Evolutionary conservation across 2,888 invertebrate genomes (phyloP).

Genomic region (Drosophila heteroneura): DNA sequence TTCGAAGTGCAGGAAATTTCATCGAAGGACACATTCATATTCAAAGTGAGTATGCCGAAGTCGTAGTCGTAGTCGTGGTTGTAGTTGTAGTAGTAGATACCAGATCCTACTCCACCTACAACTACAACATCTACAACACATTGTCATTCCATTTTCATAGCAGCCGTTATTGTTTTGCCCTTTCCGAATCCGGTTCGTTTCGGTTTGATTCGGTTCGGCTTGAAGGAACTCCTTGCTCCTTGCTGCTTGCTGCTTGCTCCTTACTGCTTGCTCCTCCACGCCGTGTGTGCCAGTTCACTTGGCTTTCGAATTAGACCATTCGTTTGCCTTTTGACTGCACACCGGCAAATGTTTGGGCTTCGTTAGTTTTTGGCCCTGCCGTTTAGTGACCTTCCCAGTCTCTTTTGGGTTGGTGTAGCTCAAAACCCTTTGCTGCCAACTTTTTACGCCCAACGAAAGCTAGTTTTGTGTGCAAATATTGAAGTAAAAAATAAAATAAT

Average conservation of each 20-base stretch:
- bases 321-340: conserved; percentile 78
- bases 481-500: not conserved
- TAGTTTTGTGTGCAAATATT: conserved; percentile 1
- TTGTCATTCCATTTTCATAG: conserved; percentile 6
- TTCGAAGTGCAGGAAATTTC: conserved; percentile 97
- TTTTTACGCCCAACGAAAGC: not conserved
- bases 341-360: conserved; percentile 75
- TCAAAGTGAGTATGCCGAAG: conserved; percentile 89
- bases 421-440: not conserved
- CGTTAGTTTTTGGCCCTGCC: conserved; percentile 66
- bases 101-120: not conserved
- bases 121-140: not conserved
- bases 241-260: not conserved
- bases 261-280: not conserved
- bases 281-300: conserved; percentile 68
- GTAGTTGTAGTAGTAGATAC: not conserved
- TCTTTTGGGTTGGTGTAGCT: not conserved
- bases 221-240: not conserved
- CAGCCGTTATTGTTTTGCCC: conserved; percentile 36
- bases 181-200: conserved; percentile 43
- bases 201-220: conserved; percentile 20
- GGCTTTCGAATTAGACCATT: conserved; percentile 73
- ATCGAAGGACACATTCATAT: conserved; percentile 96
- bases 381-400: conserved; percentile 32
- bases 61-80: not conserved